Percentiles rank a stretch among this genome's conserved stretches.
Conservation (phyloP, 2,888 invertebrate species). For the Drosophila mulleri region DNA sequence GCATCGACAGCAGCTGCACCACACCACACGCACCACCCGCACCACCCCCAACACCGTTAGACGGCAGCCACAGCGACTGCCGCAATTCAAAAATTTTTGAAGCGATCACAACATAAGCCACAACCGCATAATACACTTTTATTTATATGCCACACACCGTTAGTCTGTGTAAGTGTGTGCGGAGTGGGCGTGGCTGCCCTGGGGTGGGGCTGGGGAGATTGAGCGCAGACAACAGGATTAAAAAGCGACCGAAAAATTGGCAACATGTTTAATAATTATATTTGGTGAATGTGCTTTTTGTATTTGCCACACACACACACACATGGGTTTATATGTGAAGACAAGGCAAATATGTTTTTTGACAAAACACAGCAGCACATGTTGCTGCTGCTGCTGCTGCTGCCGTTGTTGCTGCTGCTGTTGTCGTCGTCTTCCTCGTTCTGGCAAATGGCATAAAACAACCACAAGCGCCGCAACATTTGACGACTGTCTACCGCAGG, state of each 20-base stretch:
- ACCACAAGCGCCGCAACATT: conserved; percentile 77
- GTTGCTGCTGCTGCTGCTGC: conserved; percentile 45
- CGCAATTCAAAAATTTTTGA: conserved; percentile 49
- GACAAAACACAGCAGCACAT: conserved; percentile 76
- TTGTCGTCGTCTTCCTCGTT: conserved; percentile 15
- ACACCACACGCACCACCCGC: neutral
- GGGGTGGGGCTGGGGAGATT: conserved; percentile 41
- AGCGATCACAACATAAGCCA: conserved; percentile 74
- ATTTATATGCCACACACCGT: conserved; percentile 33
- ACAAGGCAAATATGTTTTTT: conserved; percentile 80
- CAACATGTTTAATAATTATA: conserved; percentile 79
- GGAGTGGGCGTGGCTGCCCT: conserved; percentile 42
- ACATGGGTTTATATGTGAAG: conserved; percentile 31
- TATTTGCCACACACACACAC: conserved; percentile 44
- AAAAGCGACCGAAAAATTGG: conserved; percentile 80
- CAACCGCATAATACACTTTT: conserved; percentile 77
- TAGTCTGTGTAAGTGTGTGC: conserved; percentile 5
- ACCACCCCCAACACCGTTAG: neutral
- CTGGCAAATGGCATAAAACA: conserved; percentile 75
- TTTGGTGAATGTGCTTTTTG: conserved; percentile 77
- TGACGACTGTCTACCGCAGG: conserved; percentile 67
- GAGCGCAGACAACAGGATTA: conserved; percentile 77
- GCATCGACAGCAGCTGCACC: conserved; percentile 9
- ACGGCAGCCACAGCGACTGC: conserved; percentile 12
- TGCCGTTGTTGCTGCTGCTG: neutral